Base-by-base conservation (phyloP, 1,140 invertebrate species). In the Branchinecta lynchi region DNA sequence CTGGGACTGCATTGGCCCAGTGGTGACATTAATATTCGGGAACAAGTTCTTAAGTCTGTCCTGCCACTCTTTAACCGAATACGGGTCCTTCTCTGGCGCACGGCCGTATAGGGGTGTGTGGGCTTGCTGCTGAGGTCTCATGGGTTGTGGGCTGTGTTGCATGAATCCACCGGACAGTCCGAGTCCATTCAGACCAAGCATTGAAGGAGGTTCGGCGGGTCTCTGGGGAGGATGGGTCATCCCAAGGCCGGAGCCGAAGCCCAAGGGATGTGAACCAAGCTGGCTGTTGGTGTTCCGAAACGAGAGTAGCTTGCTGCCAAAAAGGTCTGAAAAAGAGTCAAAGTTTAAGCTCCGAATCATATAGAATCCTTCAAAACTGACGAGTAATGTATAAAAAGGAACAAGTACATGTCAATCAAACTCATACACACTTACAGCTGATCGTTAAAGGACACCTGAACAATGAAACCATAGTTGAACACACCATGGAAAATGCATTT, bases 1-100 rank as follows among this genome's bases (percentile, higher is more conserved):
- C 73, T 72, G 74, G 12, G 12, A 20, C 17, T 60, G 51, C 12
- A 12, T 20, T 1, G 51, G 51, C 51, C 76, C 77, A 75, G 80
- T 80, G 73, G 77, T 80, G 68, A 81, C 80, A 73, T 80, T 80
- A 66, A 80, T 78, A 74, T 80, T 81, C 70, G 81, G 80, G 68
- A 82, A 74, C 70, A 82, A 75, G 12, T 80, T 77, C 66, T 78
- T 72, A 32, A 82, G 73, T 65, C 79, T 77, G 68, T 82, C 80
- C 73, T 81, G 80, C 78, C 78, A 80, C 70, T 80, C 80, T 73
- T 80, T 79, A 71, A 76, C 74, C 70, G 71, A 74, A 51, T 46
- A 44, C 9, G 46, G 8, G 15, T 66, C 70, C 43, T 60, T 60
- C 43, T 65, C 46, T 9, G 45, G 12, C n/a, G 32, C 66, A 32